Conservation (phyloP, 2,113 vertebrate genomes). For the Oryzias melastigma region DNA sequence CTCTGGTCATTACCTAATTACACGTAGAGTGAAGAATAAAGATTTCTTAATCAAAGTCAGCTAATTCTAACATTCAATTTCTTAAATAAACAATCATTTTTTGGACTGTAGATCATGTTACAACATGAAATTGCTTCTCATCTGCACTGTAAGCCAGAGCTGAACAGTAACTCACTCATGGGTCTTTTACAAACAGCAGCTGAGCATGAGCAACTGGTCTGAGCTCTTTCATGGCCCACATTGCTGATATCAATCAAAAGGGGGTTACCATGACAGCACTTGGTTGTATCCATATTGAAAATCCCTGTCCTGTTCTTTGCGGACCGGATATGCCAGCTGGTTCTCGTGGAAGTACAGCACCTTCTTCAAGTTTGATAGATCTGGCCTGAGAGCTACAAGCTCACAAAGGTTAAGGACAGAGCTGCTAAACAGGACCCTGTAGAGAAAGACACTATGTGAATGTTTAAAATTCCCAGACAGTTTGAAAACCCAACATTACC, state of each 20-base stretch:
- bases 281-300: slow-evolving; percentile 99
- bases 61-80: too few relatives aligned
- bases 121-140: too few relatives aligned
- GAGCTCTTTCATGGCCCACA: background rate
- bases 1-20: too few relatives aligned
- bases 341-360: slow-evolving; percentile 98
- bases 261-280: slow-evolving; percentile 75
- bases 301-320: slow-evolving; percentile 89
- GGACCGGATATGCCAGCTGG: slow-evolving; percentile 92
- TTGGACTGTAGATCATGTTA: too few relatives aligned
- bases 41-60: too few relatives aligned
- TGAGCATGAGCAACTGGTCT: too few relatives aligned
- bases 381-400: slow-evolving; percentile 87
- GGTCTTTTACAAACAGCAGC: too few relatives aligned
- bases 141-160: too few relatives aligned
- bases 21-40: too few relatives aligned
- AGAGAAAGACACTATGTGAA: background rate
- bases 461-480: background rate
- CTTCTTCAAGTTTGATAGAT: slow-evolving; percentile 89
- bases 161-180: too few relatives aligned
- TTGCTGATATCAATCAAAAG: too few relatives aligned
- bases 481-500: background rate
- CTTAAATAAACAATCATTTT: too few relatives aligned
- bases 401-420: slow-evolving; percentile 95
- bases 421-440: slow-evolving; percentile 90